Conservation (phyloP, 2,888 invertebrate species). For the Scaptomyza polygonia region DNA sequence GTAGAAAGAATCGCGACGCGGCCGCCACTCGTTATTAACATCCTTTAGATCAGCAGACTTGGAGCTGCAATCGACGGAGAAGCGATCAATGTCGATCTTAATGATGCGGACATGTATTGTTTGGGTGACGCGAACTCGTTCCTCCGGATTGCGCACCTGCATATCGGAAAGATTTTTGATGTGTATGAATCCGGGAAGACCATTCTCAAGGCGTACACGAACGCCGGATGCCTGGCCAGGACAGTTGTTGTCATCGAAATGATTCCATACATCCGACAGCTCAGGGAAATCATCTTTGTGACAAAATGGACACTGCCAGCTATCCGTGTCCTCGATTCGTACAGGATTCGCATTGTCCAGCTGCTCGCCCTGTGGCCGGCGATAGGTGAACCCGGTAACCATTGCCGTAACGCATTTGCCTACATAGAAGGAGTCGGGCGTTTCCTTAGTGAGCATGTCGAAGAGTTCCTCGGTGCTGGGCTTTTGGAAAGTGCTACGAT, state of each 20-base stretch:
- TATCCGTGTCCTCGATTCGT: conserved; percentile 95
- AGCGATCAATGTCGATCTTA: conserved; percentile 98
- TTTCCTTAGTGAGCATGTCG: conserved; percentile 97
- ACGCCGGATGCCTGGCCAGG: conserved; percentile 98
- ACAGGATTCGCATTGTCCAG: conserved; percentile 98
- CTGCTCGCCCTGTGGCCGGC: conserved; percentile 96
- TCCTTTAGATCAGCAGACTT: conserved; percentile 96
- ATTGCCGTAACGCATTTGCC: conserved; percentile 93
- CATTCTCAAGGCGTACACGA: conserved; percentile 95
- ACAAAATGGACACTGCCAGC: conserved; percentile 99
- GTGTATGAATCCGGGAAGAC: conserved; percentile 95
- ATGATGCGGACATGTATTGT: conserved; percentile 94
- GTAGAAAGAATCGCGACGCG: conserved; percentile 94
- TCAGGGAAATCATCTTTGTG: conserved; percentile 98
- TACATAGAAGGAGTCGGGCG: conserved; percentile 96
- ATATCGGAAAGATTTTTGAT: conserved; percentile 97
- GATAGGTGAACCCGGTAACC: conserved; percentile 92
- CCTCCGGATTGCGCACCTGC: conserved; percentile 96
- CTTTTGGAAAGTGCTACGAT: conserved; percentile 90
- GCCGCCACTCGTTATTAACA: conserved; percentile 96
- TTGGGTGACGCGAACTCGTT: conserved; percentile 93
- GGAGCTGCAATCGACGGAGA: conserved; percentile 96
- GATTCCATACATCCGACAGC: conserved; percentile 98
- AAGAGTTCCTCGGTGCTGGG: conserved; percentile 95
- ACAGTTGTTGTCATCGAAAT: conserved; percentile 97